Evolutionary conservation across 1,140 invertebrate species (phyloP), one percentile per base, ranked within the genome.

Genomic region (Macrocentrus cingulum): DNA sequence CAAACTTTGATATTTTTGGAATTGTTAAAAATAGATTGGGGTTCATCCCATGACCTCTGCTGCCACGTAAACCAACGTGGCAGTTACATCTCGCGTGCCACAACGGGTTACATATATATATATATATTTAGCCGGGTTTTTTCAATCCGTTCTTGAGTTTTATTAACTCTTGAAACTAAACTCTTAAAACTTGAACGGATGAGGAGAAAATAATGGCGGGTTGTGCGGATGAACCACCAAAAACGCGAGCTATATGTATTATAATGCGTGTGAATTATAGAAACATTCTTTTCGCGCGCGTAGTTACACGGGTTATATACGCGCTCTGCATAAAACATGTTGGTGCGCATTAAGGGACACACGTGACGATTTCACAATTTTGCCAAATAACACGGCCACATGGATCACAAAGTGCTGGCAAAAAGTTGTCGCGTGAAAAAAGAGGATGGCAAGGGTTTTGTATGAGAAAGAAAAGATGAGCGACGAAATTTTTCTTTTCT

Each of bases 261-360:
- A 57, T 49, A 34, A 46, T 54, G 46, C 56, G 56, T 54, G 60
- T 62, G 65, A 66, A 66, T 66, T 61, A 61, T 62, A 57, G 58
- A 64, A 61, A 59, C 60, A 54, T 63, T 56, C 53, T 54, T 48
- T 52, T 49, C 49, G 25, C 56, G 56, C 57, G 48, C 25, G 25
- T 9, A 29, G 4, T 5, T 5, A 9, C 39, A 49, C 49, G 42
- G 45, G 63, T 64, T 61, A 49, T 42, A 46, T 46, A 20, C 18
- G 52, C 41, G 22, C 15, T 29, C 16, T 29, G 39, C 39, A 55
- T 44, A 55, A 44, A 32, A 39, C 16, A 56, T 45, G 39, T 45
- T 34, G n/a, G n/a, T n/a, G n/a, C 23, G 23, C 41, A 19, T 56
- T 49, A 18, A 44, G 34, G 22, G 19, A 18, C 20, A 36, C 25